Percentiles rank a stretch among this genome's conserved stretches.
Evolutionary conservation across 2,888 invertebrate species (phyloP).

Genomic region (Pseudoips prasinana): DNA sequence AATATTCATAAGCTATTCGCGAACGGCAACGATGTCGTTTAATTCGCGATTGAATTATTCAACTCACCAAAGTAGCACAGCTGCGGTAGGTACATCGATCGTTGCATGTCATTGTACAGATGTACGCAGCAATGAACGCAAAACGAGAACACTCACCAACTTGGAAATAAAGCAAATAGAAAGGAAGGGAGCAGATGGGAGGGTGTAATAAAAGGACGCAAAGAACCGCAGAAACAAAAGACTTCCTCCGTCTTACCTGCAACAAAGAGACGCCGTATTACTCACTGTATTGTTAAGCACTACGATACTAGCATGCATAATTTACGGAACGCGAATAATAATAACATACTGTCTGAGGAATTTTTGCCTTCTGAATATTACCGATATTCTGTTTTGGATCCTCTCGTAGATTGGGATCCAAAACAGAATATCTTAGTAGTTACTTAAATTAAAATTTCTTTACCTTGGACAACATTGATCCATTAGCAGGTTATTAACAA

Average conservation of each 20-base stretch:
- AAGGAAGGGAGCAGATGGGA: constrained; percentile 24
- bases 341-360: constrained; percentile 2
- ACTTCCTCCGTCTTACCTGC: constrained; percentile 61
- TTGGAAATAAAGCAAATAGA: constrained; percentile 33
- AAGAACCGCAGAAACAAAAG: constrained; percentile 41
- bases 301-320: constrained; percentile 30
- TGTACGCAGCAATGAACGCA: too few relatives aligned
- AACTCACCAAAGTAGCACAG: neutral
- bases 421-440: too few relatives aligned
- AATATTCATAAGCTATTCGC: too few relatives aligned
- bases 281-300: constrained; percentile 31
- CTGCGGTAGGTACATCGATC: too few relatives aligned
- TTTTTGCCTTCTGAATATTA: constrained; percentile 10
- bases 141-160: constrained; percentile 4
- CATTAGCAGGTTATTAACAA: too few relatives aligned
- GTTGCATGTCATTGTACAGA: too few relatives aligned
- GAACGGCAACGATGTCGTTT: too few relatives aligned
- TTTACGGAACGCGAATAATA: neutral
- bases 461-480: too few relatives aligned
- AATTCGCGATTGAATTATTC: too few relatives aligned
- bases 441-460: too few relatives aligned
- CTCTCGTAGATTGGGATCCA: too few relatives aligned
- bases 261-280: constrained; percentile 55
- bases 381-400: neutral
- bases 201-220: constrained; percentile 29